phyloP scores from a whole-genome alignment of 1,140 invertebrate genomes.

The Camponotus pennsylvanicus region DNA sequence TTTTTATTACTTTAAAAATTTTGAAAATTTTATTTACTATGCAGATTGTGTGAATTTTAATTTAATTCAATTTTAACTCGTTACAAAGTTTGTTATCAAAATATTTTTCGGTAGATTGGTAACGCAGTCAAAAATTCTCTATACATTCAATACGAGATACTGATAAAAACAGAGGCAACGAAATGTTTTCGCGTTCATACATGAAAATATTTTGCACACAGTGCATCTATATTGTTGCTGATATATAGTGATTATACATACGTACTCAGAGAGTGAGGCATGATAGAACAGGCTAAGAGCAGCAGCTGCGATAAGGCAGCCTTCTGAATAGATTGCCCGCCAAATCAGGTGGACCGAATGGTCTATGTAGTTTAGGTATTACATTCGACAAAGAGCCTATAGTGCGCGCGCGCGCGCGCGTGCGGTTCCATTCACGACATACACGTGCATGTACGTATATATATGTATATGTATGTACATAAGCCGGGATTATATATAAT shows the following conservation, averaged over 20 bases:
- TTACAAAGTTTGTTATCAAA: not conserved
- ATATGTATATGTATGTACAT: conserved; percentile 4
- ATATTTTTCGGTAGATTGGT: not conserved
- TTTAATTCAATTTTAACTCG: not conserved
- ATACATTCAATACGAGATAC: not conserved
- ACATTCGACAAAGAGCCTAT: conserved; percentile 47
- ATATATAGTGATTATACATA: not conserved
- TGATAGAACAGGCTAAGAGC: conserved; percentile 46
- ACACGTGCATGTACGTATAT: conserved; percentile 18
- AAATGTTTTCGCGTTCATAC: not conserved
- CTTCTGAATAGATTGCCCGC: conserved; percentile 60
- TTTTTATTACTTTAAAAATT: too few species aligned
- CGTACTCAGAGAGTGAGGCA: conserved; percentile 23
- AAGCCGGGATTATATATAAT: conserved; percentile 8
- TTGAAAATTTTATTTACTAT: too few species aligned
- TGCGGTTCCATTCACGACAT: conserved; percentile 28
- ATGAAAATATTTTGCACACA: not conserved
- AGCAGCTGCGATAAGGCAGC: conserved; percentile 53
- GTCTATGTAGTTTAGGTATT: conserved; percentile 54
- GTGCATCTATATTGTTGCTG: not conserved
- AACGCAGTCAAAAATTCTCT: not conserved
- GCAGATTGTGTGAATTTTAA: too few species aligned
- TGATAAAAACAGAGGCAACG: not conserved
- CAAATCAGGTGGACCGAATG: conserved; percentile 54
- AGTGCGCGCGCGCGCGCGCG: conserved; percentile 8